Evolutionary conservation across 1,140 invertebrate genomes (phyloP).

Genomic region (Parapsyche elsis): DNA sequence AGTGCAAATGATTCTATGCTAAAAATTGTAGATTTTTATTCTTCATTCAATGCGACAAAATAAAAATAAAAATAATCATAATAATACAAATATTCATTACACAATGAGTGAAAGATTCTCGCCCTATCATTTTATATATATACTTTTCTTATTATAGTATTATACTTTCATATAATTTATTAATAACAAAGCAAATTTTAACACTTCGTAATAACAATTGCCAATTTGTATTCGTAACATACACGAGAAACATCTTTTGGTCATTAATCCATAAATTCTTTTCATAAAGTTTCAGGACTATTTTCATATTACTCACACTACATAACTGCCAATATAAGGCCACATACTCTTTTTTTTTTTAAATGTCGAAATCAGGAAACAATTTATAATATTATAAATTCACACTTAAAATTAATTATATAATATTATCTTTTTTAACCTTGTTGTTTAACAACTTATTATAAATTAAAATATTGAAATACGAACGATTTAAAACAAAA

Average conservation of each 20-base stretch:
- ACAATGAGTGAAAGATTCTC: not conserved
- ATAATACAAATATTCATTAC: conserved; percentile 19
- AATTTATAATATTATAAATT: conserved; percentile 5
- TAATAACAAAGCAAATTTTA: conserved; percentile 31
- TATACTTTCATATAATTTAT: conserved; percentile 24
- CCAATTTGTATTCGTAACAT: not conserved
- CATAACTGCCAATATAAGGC: conserved; percentile 43
- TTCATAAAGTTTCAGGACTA: not conserved
- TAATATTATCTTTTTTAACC: no score
- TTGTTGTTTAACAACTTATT: no score
- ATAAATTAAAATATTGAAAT: no score
- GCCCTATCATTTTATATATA: not conserved
- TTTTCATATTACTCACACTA: conserved; percentile 3
- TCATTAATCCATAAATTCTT: not conserved
- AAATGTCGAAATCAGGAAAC: conserved; percentile 6
- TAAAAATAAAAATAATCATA: conserved; percentile 1
- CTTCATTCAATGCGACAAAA: not conserved
- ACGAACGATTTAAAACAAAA: no score
- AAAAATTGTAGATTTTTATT: not conserved
- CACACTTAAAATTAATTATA: not conserved
- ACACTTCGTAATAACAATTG: conserved; percentile 28
- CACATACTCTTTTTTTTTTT: conserved; percentile 42
- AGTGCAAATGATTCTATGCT: not conserved
- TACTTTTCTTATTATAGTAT: not conserved
- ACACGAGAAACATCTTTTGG: conserved; percentile 1